These are phyloP conservation scores for Agrotis exclamationis DNA, from an alignment of 2,888 invertebrate genomes.

Conservation along the genomic window DNA sequence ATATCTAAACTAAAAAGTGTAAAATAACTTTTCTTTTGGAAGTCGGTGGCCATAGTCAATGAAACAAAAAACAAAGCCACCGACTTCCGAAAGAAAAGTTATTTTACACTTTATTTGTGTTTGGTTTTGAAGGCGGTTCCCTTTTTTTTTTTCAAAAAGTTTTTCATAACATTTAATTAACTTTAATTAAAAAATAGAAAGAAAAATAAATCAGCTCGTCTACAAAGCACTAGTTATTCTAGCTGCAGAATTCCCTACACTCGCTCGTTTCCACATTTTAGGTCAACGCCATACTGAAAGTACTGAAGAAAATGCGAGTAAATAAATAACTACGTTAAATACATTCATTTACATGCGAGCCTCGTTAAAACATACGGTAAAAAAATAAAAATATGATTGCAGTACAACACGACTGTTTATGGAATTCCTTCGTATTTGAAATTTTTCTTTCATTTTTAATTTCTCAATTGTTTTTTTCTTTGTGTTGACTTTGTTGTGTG, in stretches of 20 bases:
- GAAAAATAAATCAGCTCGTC: conserved; percentile 31
- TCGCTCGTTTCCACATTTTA: conserved; percentile 52
- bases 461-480: conserved; percentile 34
- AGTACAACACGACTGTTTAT: conserved; percentile 54
- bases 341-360: conserved; percentile 68
- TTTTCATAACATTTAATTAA: too few species aligned
- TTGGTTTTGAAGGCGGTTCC: too few species aligned
- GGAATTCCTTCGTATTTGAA: conserved; percentile 50
- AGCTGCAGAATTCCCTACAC: conserved; percentile 38
- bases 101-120: too few species aligned
- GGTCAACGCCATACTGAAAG: conserved; percentile 51
- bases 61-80: too few species aligned
- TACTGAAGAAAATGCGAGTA: conserved; percentile 59
- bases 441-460: conserved; percentile 38
- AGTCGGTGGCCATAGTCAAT: too few species aligned
- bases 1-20: too few species aligned
- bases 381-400: conserved; percentile 60
- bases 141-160: too few species aligned
- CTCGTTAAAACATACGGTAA: conserved; percentile 59
- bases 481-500: neutral
- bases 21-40: too few species aligned
- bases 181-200: neutral
- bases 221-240: conserved; percentile 38
- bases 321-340: conserved; percentile 66
- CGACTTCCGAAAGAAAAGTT: too few species aligned